Base-by-base conservation (phyloP, 2,113 vertebrate genomes). In the Cariama cristata region DNA sequence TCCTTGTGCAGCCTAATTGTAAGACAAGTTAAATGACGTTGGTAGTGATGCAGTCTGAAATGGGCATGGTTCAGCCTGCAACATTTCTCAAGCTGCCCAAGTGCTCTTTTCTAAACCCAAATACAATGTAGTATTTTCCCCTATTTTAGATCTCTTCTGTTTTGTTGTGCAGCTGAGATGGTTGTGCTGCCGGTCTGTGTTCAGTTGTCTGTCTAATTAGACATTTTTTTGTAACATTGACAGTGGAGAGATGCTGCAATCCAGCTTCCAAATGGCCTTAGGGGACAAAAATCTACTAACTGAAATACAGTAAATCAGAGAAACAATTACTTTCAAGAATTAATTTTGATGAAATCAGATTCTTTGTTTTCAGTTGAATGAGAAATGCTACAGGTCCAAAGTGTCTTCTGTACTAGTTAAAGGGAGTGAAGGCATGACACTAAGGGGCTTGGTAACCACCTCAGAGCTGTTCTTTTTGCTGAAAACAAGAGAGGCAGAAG, bases 261-360 rank as follows among this genome's bases (percentile, higher is more conserved):
- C 66, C 79, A 76, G n/a, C 38, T 88, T 95, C 74, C 77, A 91
- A 69, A 90, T 63, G 68, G 91, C 79, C 72, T 86, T 66, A 72
- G 73, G 85, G 85, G 62, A 5, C 53, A 30, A 67, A 75, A 69
- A 63, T 77, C 55, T 88, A 35, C 80, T 74, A 80, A 92, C 60
- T 87, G 77, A 94, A 97, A 86, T 17, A 80, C 64, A 93, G 35
- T 75, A 87, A 93, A 74, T 47, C 38, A 73, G 50, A 77, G 79
- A 80, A 97, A 95, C 86, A 96, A 88, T 93, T 77, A 69, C 85
- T 93, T 95, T 92, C 86, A 71, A 26, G 94, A 92, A 94, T 86
- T 85, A 88, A 82, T 94, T 95, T 83, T 94, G 86, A 95, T 94
- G 95, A 97, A 93, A 97, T 80, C 76, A 93, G 84, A 79, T 77